Conservation (phyloP, 2,888 invertebrate species). For the Nemapogon koenigi region DNA sequence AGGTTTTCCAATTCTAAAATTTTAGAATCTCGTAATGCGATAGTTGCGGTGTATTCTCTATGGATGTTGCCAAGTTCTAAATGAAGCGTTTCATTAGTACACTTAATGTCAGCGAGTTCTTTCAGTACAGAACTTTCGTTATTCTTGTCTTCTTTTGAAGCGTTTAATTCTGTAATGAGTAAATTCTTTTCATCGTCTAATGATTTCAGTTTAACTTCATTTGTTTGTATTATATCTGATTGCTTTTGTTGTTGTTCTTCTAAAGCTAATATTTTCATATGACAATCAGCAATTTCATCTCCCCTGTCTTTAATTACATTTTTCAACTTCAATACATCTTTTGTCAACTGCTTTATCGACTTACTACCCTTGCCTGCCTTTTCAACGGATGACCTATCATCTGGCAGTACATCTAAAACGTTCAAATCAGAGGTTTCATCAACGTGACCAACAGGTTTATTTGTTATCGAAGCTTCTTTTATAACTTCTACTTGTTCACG, state of each 20-base stretch:
- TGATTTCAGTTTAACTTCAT: constrained; percentile 44
- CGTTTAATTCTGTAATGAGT: constrained; percentile 42
- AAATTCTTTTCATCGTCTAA: constrained; percentile 45
- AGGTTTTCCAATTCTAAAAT: constrained; percentile 56
- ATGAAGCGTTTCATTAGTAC: constrained; percentile 22
- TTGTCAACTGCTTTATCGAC: constrained; percentile 54
- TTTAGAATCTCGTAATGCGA: constrained; percentile 43
- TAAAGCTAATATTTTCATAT: constrained; percentile 56
- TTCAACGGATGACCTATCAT: constrained; percentile 40
- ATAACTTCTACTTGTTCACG: constrained; percentile 45
- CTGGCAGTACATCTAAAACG: constrained; percentile 33
- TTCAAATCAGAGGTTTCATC: constrained; percentile 36
- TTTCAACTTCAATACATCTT: constrained; percentile 57
- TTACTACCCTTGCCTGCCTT: constrained; percentile 43
- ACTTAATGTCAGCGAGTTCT: constrained; percentile 28
- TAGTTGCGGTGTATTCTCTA: constrained; percentile 37
- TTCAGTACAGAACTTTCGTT: constrained; percentile 30
- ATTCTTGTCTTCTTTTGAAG: constrained; percentile 28
- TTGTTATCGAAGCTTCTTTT: constrained; percentile 43
- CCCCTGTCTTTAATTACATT: constrained; percentile 59
- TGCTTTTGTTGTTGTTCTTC: constrained; percentile 57
- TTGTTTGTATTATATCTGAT: constrained; percentile 34
- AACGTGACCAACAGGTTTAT: constrained; percentile 29
- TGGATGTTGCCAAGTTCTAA: constrained; percentile 40
- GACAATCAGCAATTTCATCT: constrained; percentile 54